Conservation (phyloP, 2,888 invertebrate species). For the Micoletzkya japonica region DNA sequence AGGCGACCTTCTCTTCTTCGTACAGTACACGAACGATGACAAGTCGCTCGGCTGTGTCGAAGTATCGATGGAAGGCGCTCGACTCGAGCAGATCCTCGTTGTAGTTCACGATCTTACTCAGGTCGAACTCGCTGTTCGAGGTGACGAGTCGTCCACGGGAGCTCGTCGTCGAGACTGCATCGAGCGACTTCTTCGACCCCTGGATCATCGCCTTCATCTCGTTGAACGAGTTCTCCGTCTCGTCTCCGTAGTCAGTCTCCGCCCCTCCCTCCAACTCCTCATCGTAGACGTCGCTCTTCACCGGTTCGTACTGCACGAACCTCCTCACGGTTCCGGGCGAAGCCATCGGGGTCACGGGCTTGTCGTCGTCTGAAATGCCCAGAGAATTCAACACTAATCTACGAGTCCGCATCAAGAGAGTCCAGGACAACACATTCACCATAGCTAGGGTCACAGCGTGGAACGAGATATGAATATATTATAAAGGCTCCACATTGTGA, state of each 20-base stretch:
- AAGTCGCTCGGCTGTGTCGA: conserved; percentile 42
- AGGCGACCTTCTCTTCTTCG: conserved; percentile 20
- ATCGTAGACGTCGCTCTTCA: conserved; percentile 26
- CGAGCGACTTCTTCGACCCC: conserved; percentile 25
- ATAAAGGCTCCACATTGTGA: no score
- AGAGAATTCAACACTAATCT: no score
- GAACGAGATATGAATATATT: no score
- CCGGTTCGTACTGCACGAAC: conserved; percentile 13
- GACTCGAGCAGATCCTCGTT: conserved; percentile 36
- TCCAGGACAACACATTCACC: no score
- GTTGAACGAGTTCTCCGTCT: not conserved
- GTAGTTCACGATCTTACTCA: conserved; percentile 34
- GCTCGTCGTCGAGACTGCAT: conserved; percentile 10
- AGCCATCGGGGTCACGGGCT: no score
- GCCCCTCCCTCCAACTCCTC: conserved; percentile 22
- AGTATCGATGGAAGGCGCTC: conserved; percentile 38
- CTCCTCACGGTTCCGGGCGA: no score
- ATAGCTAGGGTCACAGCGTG: no score
- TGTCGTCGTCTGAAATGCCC: no score
- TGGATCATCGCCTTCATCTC: not conserved
- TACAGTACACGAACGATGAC: conserved; percentile 39
- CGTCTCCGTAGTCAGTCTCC: conserved; percentile 11
- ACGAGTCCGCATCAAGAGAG: no score
- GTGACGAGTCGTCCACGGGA: conserved; percentile 27
- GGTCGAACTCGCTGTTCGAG: conserved; percentile 27